Evolutionary conservation across 2,888 invertebrate species (phyloP).

Genomic region (Yponomeuta sedellus): DNA sequence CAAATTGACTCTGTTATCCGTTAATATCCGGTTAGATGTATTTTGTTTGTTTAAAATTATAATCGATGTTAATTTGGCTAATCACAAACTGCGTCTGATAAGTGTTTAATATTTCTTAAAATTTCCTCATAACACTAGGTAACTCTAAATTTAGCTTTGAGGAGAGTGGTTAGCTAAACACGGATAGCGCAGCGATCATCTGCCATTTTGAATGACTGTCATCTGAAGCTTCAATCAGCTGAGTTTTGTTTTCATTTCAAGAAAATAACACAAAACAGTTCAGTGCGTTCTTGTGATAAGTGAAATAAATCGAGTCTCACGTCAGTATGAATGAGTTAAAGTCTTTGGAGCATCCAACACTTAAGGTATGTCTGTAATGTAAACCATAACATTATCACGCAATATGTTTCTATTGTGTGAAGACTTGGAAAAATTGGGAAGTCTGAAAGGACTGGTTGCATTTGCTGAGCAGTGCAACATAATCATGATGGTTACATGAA

Average conservation of each 20-base stretch:
- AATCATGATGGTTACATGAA: too few species aligned
- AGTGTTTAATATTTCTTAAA: neutral
- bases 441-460: too few species aligned
- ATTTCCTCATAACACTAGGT: neutral
- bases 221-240: constrained; percentile 50
- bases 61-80: neutral
- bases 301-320: neutral
- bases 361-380: constrained; percentile 81
- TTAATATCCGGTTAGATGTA: too few species aligned
- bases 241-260: constrained; percentile 63
- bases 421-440: too few species aligned
- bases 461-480: too few species aligned
- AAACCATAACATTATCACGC: neutral
- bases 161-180: neutral
- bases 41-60: neutral
- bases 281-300: neutral
- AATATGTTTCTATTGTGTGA: neutral
- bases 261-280: constrained; percentile 9
- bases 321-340: constrained; percentile 91
- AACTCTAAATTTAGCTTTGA: neutral
- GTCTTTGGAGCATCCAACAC: constrained; percentile 95
- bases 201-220: neutral
- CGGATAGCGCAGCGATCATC: neutral
- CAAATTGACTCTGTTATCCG: too few species aligned
- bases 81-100: neutral